Conservation (phyloP, 2,113 vertebrate species). For the Zapus hudsonius region DNA sequence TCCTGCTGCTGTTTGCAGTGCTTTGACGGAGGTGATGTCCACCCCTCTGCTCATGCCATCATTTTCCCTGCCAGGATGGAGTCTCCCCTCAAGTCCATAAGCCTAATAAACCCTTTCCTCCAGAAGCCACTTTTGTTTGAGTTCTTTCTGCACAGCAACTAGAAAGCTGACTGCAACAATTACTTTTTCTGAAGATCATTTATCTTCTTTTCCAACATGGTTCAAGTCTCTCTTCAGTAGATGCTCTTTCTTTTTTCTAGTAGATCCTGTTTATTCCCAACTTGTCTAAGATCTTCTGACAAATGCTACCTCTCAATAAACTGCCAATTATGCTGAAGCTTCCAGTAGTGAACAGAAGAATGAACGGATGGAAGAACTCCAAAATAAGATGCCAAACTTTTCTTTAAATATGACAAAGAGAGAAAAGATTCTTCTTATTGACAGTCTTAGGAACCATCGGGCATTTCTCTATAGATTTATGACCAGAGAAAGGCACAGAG, state of each 20-base stretch:
- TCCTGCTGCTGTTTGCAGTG: too few species aligned
- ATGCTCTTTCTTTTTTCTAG: background rate
- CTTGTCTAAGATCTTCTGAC: constrained; percentile 17
- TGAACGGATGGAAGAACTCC: background rate
- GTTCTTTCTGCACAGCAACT: too few species aligned
- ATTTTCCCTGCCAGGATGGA: too few species aligned
- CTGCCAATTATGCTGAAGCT: background rate
- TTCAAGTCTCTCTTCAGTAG: too few species aligned
- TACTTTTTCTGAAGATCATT: constrained; percentile 53
- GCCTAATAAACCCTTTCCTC: too few species aligned
- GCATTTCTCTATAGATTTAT: constrained; percentile 17
- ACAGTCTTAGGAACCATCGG: background rate
- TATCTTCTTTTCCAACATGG: constrained; percentile 41
- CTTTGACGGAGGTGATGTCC: too few species aligned
- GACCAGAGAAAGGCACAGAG: background rate
- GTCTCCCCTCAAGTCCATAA: too few species aligned
- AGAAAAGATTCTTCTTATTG: constrained; percentile 15
- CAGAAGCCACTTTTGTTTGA: too few species aligned
- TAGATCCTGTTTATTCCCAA: background rate
- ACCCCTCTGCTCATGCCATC: too few species aligned
- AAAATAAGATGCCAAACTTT: constrained; percentile 39
- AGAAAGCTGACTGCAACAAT: too few species aligned
- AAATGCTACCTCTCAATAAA: constrained; percentile 47
- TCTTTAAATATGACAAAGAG: background rate
- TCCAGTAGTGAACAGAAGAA: background rate